Evolutionary conservation across 1,140 invertebrate genomes (phyloP), one percentile per base, ranked within the genome.

Genomic region (Eupeodes corollae): DNA sequence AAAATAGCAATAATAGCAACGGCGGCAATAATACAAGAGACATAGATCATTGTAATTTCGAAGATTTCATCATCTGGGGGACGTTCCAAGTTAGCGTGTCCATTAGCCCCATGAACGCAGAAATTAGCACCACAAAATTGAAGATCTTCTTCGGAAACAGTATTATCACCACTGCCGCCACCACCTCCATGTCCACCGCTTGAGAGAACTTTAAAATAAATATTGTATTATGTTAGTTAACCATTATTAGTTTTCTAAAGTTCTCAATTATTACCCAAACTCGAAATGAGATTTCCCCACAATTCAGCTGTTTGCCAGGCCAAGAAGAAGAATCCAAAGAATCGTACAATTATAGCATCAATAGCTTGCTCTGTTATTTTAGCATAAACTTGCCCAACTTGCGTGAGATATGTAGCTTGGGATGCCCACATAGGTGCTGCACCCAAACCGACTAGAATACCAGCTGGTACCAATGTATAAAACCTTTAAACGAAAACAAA

Each of bases 301-400:
- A 95, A 79, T 69, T 93, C 89, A 47, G 92, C 88, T 0, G 88
- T 88, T 63, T 98, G 94, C 82, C 94, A 97, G 47, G 92, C 83
- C 51, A 97, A 82, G 74, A 98, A 98, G 79, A 98, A 98, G 75
- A 96, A 89, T 18, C 94, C 94, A 70, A 98, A 98, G 77, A 97
- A 97, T 55, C 89, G 70, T 34, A 93, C 89, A 45, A 97, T 88
- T 52, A 95, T 88, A 6, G 84, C 86, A 64, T 95, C 90, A 6
- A 86, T 80, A 1, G 84, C 76, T 58, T 92, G 85, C 51, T 90
- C 88, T 12, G 86, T 88, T 35, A 91, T 72, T 60, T 89, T 88
- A 5, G 87, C 87, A 70, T 90, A 90, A 51, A 92, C 84, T 37
- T 87, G 85, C 15, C 88, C 91, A 6, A 85, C 84, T 69, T 96